phyloP scores from a whole-genome alignment of 2,888 invertebrate genomes.

The Eupithecia abbreviata region DNA sequence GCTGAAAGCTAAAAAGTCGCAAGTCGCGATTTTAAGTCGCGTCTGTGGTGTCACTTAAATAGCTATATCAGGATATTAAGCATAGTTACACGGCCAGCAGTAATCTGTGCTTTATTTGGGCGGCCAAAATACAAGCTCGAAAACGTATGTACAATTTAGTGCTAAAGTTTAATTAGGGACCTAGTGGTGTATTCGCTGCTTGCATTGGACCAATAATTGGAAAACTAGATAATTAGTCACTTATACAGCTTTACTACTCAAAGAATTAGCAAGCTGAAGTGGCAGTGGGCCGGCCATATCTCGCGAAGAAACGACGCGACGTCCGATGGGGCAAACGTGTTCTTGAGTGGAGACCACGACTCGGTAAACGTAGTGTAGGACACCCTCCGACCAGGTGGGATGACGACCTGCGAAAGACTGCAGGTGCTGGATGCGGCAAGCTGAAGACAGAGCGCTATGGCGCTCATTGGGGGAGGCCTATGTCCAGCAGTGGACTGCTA shows the following conservation, averaged over 20 bases:
- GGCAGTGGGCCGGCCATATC: no score
- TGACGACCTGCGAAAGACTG: no score
- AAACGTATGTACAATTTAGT: constrained; percentile 1
- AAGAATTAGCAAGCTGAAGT: no score
- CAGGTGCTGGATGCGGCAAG: no score
- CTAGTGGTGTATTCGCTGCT: neutral
- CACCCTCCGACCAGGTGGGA: no score
- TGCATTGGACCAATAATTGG: neutral
- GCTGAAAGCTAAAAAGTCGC: neutral
- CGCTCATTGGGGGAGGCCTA: no score
- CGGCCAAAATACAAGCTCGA: neutral
- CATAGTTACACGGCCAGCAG: neutral
- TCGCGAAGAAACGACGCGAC: no score
- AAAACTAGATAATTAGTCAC: neutral
- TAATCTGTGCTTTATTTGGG: neutral
- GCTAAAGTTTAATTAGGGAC: neutral
- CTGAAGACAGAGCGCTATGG: no score
- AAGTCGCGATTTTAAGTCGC: neutral
- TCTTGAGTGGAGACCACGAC: no score
- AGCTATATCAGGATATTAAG: constrained; percentile 2
- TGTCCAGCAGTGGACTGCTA: no score
- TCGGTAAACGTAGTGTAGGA: no score
- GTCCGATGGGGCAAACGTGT: no score
- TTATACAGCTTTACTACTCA: neutral
- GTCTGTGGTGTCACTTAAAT: neutral